These are phyloP conservation scores for Chelidonichthys spinosus DNA, from an alignment of 2,797 vertebrate species.

Conservation along the genomic window DNA sequence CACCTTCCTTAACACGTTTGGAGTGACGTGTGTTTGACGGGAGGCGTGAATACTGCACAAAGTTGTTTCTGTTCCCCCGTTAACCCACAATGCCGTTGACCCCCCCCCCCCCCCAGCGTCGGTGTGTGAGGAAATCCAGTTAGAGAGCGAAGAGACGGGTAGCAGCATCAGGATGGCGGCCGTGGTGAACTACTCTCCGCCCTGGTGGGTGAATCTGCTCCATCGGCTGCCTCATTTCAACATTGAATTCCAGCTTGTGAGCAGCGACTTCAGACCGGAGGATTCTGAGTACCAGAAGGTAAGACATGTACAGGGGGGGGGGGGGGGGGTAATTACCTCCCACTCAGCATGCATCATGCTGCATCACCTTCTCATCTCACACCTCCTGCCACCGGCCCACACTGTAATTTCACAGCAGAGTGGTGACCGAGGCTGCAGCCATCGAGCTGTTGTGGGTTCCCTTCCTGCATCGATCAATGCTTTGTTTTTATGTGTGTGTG, in stretches of 20 bases:
- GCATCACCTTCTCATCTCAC: conserved; percentile 46
- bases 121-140: conserved; percentile 43
- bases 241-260: conserved; percentile 89
- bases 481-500: conserved; percentile 5
- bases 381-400: conserved; percentile 46
- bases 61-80: background rate
- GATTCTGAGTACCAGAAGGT: conserved; percentile 94
- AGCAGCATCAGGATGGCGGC: conserved; percentile 84
- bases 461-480: conserved; percentile 44
- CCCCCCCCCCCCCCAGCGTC: conserved; percentile 60
- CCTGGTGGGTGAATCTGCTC: conserved; percentile 95
- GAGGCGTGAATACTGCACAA: background rate
- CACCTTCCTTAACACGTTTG: background rate
- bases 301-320: conserved; percentile 47
- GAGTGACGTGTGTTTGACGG: background rate
- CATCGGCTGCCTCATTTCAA: conserved; percentile 93
- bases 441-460: conserved; percentile 50
- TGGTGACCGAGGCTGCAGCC: conserved; percentile 44
- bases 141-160: conserved; percentile 42
- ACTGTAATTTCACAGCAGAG: conserved; percentile 55
- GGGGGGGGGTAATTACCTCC: conserved; percentile 41
- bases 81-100: conserved; percentile 1
- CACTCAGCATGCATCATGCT: conserved; percentile 43
- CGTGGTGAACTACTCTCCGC: conserved; percentile 92
- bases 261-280: conserved; percentile 91